Base-by-base conservation (phyloP, 2,888 invertebrate genomes). In the Automeris io region DNA sequence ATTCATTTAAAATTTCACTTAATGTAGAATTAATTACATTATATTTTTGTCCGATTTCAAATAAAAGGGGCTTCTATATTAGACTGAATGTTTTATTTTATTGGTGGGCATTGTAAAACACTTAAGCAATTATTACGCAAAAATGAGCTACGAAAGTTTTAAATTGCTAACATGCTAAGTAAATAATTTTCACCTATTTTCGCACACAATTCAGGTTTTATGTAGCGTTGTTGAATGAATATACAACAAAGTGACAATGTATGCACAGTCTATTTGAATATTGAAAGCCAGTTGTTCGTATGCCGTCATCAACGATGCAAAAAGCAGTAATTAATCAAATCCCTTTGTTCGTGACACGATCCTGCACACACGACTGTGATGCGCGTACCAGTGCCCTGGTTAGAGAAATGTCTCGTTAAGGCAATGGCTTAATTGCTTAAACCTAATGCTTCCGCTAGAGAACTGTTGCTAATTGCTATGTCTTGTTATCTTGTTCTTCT, bases 371-470 rank as follows among this genome's bases (percentile, higher is more conserved):
- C 43, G 39, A 40, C 34, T 34, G 31, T 47, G 45, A 39, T 33
- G 40, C 33, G 41, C 38, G 44, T 31, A 47, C 44, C 43, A 42
- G 39, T 66, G 62, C 62, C 67, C 66, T 48, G 57, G 53, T 65
- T 56, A 61, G 51, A 52, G 49, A 57, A 59, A 57, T 56, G 58
- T 57, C 66, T 66, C 64, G 66, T 72, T 70, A 65, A 57, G 51
- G 46, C 64, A 62, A 66, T 66, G 58, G 56, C 57, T 56, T 69
- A 68, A 70, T 70, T 61, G 61, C 54, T 54, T 53, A 44, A 42
- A 51, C 24, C 46, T 57, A 53, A 55, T 54, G 46, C 39, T 51
- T 45, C 51, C 47, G 43, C 34, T 41, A 13, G 19, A 31, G 29
- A 22, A 5, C 18, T 6, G 16, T 16, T 18, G 13, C 23, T 16